Base-by-base conservation (phyloP, 2,797 vertebrate genomes). In the Eremophila alpestris region DNA sequence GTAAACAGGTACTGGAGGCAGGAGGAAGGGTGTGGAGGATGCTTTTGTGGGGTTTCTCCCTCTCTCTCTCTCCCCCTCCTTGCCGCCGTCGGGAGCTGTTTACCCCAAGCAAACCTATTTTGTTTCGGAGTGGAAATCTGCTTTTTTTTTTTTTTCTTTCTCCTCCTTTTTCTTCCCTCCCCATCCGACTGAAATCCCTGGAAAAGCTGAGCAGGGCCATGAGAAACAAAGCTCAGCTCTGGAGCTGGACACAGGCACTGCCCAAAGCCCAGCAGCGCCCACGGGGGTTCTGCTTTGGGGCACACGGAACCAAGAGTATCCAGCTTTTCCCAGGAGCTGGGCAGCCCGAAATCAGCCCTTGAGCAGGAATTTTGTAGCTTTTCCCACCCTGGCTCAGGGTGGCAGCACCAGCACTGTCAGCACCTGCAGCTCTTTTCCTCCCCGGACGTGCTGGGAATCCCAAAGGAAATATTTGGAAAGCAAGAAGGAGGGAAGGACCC, bases 1-100 rank as follows among this genome's bases (percentile, higher is more conserved):
- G 96, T 96, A 97, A 97, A 97, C 95, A 97, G 94, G 96, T 97
- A 97, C 89, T 77, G 90, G 91, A 95, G 93, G 96, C 96, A 96
- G 95, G 78, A 97, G 95, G 95, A 96, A 97, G 96, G 97, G 96
- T 63, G 96, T 93, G 97, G 96, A 96, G 94, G 96, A 97, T 96
- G 96, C 96, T 96, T 36, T 36, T 96, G 92, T 76, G 95, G 93
- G 86, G 89, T 96, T 95, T 95, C 89, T 92, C 91, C 78, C 85
- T 91, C 90, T 78, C 85, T 95, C 38, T 38, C 38, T 38, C 38
- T 38, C 38, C 38, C 94, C 75, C 87, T 94, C 95, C 83, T 86
- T 87, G 90, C 76, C 4, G 30, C 54, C 4, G 7, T 45, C 27
- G 3, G 78, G 63, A 94, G 92, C 34, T 92, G 96, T 97, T 96